Base-by-base conservation (phyloP, 2,888 invertebrate species). In the Tachina lurida region DNA sequence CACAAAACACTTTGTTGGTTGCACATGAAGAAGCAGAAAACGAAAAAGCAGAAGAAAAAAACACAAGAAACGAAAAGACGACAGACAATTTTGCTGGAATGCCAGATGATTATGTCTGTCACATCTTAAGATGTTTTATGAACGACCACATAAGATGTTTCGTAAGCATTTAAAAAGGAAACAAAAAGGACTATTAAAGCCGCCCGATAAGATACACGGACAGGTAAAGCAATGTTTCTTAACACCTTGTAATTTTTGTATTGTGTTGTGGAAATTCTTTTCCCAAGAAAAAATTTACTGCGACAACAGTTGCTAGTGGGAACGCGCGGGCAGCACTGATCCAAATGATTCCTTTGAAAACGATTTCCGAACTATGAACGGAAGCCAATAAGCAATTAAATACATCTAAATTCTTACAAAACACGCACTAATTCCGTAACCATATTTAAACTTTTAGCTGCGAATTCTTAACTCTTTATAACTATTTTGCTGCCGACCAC, bases 311-410 rank as follows among this genome's bases (percentile, higher is more conserved):
- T 54, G 52, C 45, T 52, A 43, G 49, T 60, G 41, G 41, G 68
- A 49, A 62, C 15, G 19, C 3, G 7, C 10, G 15, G 9, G 70
- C 65, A 49, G 49, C 73, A 63, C 10, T 77, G 65, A 71, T 71
- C 83, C 43, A 71, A 83, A 83, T 77, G 71, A 65, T 77, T 49
- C 71, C 58, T 71, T 82, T 43, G 12, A 43, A 43, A 58, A 68
- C 47, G 65, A 19, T 58, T 76, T 65, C n/a, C 71, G 58, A 85
- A 85, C 82, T 82, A 82, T 82, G 82, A 79, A 86, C 85, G 85
- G 85, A 86, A 86, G 85, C 85, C 85, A 79, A 79, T 86, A 82
- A 79, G 76, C 82, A 86, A 83, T 86, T 86, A 86, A 86, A 86
- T 83, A 65, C 85, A 75, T 86, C 71, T 83, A 83, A 82, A 86